phyloP scores from a whole-genome alignment of 2,797 vertebrate genomes.

The Lagorchestes hirsutus region DNA sequence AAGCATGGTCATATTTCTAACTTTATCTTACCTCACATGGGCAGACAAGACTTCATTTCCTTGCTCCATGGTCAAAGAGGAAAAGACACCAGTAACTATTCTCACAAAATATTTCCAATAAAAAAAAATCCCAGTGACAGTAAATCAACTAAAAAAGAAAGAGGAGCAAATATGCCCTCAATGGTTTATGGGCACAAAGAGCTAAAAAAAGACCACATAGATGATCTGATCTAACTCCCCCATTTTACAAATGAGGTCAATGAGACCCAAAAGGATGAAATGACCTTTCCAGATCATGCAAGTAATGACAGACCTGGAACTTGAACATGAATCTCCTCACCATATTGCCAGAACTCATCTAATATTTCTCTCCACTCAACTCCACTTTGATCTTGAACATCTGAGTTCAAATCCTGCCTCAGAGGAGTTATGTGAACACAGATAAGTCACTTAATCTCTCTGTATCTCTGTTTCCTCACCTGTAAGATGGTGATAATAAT shows the following conservation, averaged over 20 bases:
- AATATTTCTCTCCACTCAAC: background rate
- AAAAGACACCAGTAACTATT: background rate
- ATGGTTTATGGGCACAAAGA: background rate
- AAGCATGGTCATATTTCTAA: background rate
- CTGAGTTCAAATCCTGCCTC: background rate
- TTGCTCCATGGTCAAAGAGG: background rate
- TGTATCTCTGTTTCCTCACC: background rate
- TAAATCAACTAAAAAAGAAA: background rate
- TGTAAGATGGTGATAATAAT: background rate
- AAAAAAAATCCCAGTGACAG: background rate
- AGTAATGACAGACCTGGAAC: background rate
- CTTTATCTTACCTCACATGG: background rate
- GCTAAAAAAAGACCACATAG: background rate
- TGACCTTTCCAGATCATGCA: background rate
- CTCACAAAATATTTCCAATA: background rate
- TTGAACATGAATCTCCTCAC: background rate
- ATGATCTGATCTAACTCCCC: background rate
- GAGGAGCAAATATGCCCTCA: background rate
- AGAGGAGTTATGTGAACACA: background rate
- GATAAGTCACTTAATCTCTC: background rate
- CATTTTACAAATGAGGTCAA: background rate
- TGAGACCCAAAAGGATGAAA: background rate
- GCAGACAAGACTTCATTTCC: background rate
- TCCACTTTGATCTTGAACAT: background rate
- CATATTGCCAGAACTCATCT: background rate